A percentile compares a stretch with the other conserved stretches of the same genome.
phyloP scores from a whole-genome alignment of 2,113 vertebrate genomes.

The Macaca mulatta region DNA sequence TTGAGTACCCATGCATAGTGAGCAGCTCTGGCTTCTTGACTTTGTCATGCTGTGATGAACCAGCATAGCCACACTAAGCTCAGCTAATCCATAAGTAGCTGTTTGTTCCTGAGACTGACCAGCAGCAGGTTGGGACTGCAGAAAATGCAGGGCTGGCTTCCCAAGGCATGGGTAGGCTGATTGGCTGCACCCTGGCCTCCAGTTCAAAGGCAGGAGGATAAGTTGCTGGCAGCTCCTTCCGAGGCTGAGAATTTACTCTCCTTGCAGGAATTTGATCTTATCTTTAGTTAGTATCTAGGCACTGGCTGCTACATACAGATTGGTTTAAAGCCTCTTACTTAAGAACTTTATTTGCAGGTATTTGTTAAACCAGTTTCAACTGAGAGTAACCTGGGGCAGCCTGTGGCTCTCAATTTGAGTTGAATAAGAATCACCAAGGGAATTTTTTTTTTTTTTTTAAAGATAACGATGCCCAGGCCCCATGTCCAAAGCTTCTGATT shows the following conservation, averaged over 20 bases:
- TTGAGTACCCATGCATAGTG: not conserved
- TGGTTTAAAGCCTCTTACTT: not conserved
- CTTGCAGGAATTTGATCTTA: not conserved
- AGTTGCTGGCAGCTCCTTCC: not conserved
- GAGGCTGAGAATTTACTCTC: not conserved
- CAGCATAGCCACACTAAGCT: not conserved
- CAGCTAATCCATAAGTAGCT: not conserved
- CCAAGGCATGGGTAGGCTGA: too few species aligned
- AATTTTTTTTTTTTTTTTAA: not conserved
- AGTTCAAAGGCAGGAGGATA: not conserved
- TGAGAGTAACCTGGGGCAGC: not conserved
- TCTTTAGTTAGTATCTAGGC: not conserved
- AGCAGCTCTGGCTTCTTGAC: not conserved
- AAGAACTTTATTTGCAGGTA: not conserved
- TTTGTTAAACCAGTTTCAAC: not conserved
- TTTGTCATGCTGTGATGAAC: not conserved
- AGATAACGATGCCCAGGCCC: not conserved
- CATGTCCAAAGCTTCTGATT: not conserved
- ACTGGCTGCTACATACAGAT: not conserved
- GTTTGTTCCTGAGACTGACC: not conserved
- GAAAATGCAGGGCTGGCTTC: accelerated
- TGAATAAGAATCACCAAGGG: not conserved
- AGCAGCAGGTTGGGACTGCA: not conserved
- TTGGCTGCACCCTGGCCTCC: not conserved
- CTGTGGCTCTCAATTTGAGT: not conserved